These are phyloP conservation scores for Microctenopoma stevenorrisi DNA, from an alignment of 2,797 vertebrate species.

Conservation along the genomic window DNA sequence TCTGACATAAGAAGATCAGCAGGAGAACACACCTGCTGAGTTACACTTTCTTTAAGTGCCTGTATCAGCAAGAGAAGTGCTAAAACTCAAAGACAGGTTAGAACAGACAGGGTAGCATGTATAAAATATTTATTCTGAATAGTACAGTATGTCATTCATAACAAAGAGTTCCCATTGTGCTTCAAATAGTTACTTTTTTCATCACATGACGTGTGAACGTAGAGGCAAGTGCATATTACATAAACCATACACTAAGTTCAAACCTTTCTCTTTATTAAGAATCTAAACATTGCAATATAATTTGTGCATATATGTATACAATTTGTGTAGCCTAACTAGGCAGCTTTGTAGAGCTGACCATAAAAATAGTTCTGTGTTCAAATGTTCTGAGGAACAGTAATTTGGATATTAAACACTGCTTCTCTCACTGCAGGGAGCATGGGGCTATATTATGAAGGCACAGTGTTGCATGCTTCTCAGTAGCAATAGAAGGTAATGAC, in stretches of 20 bases:
- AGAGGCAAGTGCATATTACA: conserved; percentile 78
- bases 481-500: conserved; percentile 52
- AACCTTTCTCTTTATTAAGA: conserved; percentile 47
- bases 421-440: conserved; percentile 51
- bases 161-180: conserved; percentile 80
- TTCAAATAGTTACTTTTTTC: conserved; percentile 77
- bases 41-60: conserved; percentile 59
- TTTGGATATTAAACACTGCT: conserved; percentile 35
- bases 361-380: conserved; percentile 74
- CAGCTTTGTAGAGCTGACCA: conserved; percentile 72
- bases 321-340: conserved; percentile 43
- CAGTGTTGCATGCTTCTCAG: conserved; percentile 74
- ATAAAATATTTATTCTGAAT: conserved; percentile 87
- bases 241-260: conserved; percentile 51
- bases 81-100: conserved; percentile 24
- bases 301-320: conserved; percentile 66
- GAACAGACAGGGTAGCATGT: conserved; percentile 58
- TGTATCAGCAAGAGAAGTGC: conserved; percentile 19
- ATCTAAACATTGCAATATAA: conserved; percentile 65
- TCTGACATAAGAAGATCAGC: conserved; percentile 71
- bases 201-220: conserved; percentile 71
- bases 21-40: conserved; percentile 65
- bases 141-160: conserved; percentile 77
- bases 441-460: conserved; percentile 69
- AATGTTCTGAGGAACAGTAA: conserved; percentile 48